A percentile compares a stretch with the other conserved stretches of the same genome.
Evolutionary conservation across 2,888 invertebrate species (phyloP).

Genomic region (Melipona beecheii): DNA sequence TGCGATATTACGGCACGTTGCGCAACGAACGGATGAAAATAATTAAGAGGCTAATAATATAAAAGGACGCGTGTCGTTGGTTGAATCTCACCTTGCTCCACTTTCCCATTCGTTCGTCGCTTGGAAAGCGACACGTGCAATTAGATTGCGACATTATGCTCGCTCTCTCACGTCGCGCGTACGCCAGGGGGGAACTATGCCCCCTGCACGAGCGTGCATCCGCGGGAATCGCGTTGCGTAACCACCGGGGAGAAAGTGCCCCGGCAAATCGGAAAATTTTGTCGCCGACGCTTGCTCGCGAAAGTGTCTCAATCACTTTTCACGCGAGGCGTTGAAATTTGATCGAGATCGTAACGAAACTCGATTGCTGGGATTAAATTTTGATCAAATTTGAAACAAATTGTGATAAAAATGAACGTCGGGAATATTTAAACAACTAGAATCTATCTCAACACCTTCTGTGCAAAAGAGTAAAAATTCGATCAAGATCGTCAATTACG

Average conservation of each 20-base stretch:
- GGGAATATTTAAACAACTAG: not conserved
- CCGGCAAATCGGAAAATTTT: not conserved
- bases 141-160: conserved; percentile 29
- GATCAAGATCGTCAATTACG: too few relatives aligned
- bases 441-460: too few relatives aligned
- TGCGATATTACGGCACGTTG: not conserved
- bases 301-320: too few relatives aligned
- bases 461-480: too few relatives aligned
- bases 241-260: not conserved
- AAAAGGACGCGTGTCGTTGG: conserved; percentile 68
- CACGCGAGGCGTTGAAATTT: not conserved
- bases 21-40: conserved; percentile 45
- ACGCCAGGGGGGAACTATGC: too few relatives aligned
- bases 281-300: too few relatives aligned
- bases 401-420: not conserved
- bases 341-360: not conserved
- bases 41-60: conserved; percentile 49
- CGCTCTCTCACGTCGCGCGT: not conserved
- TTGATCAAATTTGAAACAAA: not conserved
- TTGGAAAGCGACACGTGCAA: conserved; percentile 31
- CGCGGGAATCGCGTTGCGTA: conserved; percentile 18
- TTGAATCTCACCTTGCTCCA: conserved; percentile 76
- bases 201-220: not conserved
- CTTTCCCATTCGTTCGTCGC: conserved; percentile 52
- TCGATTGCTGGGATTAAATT: not conserved